Percentiles rank a stretch among this genome's conserved stretches.
phyloP scores from a whole-genome alignment of 2,113 vertebrate species.

The Hydropotes inermis region DNA sequence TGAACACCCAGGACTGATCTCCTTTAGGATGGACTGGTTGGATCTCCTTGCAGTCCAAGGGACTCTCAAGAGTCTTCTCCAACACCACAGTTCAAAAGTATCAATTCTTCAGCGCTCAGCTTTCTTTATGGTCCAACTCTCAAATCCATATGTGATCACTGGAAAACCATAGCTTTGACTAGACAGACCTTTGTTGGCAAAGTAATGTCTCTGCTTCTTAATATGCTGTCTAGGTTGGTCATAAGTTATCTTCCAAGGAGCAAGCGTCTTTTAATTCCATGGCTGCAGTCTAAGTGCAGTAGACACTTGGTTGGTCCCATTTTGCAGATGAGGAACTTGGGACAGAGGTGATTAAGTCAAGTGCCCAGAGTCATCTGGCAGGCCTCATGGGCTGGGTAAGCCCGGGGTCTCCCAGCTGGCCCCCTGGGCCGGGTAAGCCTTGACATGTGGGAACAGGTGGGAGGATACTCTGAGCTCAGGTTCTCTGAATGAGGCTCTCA shows the following conservation, averaged over 20 bases:
- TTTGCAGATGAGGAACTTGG: neutral
- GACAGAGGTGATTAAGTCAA: accelerated
- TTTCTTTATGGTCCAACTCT: neutral
- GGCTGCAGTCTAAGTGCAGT: neutral
- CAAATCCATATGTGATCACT: neutral
- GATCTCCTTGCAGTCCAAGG: neutral
- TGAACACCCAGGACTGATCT: neutral
- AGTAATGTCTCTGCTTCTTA: neutral
- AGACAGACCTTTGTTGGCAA: neutral
- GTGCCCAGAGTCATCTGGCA: neutral
- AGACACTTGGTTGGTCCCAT: neutral
- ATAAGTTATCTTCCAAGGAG: neutral
- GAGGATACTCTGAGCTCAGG: accelerated
- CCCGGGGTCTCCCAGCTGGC: accelerated
- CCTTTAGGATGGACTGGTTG: neutral
- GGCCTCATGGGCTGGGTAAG: accelerated
- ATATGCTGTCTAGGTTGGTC: too few species aligned
- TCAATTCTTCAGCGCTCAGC: accelerated
- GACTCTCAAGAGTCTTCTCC: neutral
- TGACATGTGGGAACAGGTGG: accelerated
- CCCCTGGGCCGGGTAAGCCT: accelerated
- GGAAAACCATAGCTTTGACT: neutral
- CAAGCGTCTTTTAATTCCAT: neutral
- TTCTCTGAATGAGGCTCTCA: neutral
- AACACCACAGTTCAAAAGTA: neutral